Evolutionary conservation across 2,888 invertebrate species (phyloP).

Genomic region (Linnaemya tessellans): DNA sequence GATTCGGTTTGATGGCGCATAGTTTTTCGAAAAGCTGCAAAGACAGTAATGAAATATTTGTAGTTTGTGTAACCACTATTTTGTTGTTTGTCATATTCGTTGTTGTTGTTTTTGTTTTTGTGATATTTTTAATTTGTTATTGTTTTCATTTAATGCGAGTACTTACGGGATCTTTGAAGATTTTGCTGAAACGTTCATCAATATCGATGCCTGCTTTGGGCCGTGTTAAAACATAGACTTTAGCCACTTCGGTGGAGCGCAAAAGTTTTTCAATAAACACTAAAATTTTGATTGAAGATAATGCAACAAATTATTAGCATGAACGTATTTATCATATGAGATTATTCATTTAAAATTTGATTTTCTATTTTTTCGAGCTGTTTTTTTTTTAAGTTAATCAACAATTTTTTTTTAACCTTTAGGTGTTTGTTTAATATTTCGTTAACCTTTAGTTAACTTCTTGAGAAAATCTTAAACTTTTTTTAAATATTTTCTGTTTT

Average conservation of each 20-base stretch:
- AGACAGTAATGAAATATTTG: conserved; percentile 9
- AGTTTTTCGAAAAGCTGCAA: conserved; percentile 72
- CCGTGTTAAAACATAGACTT: conserved; percentile 85
- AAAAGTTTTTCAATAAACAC: conserved; percentile 86
- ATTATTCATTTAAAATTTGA: too few species aligned
- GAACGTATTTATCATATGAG: background rate
- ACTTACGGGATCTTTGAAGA: conserved; percentile 87
- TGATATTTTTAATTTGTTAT: background rate
- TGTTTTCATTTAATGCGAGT: background rate
- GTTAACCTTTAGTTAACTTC: too few species aligned
- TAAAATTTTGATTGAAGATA: conserved; percentile 70
- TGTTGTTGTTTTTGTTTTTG: background rate
- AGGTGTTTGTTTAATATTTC: too few species aligned
- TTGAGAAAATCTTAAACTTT: too few species aligned
- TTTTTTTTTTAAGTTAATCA: too few species aligned
- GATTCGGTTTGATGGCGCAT: conserved; percentile 55
- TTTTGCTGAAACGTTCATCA: conserved; percentile 86
- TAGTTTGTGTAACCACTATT: conserved; percentile 1
- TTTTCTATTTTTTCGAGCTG: too few species aligned
- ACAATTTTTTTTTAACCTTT: too few species aligned
- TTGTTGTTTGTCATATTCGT: conserved; percentile 4
- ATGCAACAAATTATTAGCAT: conserved; percentile 3
- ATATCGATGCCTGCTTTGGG: conserved; percentile 87
- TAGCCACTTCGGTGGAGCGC: conserved; percentile 85
- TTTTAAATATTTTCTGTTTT: too few species aligned